phyloP scores from a whole-genome alignment of 2,113 vertebrate species.

The Neoarius graeffei region DNA sequence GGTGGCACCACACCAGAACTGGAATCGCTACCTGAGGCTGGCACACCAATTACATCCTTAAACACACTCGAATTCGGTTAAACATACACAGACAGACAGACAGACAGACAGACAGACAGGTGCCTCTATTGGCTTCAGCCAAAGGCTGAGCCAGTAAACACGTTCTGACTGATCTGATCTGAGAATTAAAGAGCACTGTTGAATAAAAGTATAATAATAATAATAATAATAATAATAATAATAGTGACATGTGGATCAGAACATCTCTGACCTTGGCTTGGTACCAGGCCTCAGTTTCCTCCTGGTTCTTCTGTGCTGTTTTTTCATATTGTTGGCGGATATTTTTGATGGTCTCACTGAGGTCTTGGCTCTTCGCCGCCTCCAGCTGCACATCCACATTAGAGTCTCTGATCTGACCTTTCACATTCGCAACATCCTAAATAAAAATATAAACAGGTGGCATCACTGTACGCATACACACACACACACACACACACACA shows the following conservation, averaged over 20 bases:
- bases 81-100: too few species aligned
- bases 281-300: slow-evolving; percentile 83
- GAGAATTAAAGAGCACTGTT: neutral
- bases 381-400: slow-evolving; percentile 84
- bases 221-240: neutral
- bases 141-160: neutral
- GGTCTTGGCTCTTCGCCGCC: slow-evolving; percentile 77
- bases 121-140: too few species aligned
- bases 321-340: slow-evolving; percentile 83
- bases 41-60: too few species aligned
- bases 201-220: neutral
- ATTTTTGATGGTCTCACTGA: slow-evolving; percentile 79
- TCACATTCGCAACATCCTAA: slow-evolving; percentile 80
- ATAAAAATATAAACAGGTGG: slow-evolving; percentile 1
- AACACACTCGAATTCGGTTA: too few species aligned
- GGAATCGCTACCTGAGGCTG: too few species aligned
- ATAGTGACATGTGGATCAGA: neutral
- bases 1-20: too few species aligned
- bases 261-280: slow-evolving; percentile 72
- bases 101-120: too few species aligned
- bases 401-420: slow-evolving; percentile 68
- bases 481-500: too few species aligned
- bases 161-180: neutral
- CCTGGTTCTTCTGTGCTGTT: slow-evolving; percentile 80
- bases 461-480: slow-evolving; percentile 7